Percentiles rank a stretch among this genome's conserved stretches.
Evolutionary conservation across 2,113 vertebrate genomes (phyloP).

Genomic region (Eubucco bourcierii): DNA sequence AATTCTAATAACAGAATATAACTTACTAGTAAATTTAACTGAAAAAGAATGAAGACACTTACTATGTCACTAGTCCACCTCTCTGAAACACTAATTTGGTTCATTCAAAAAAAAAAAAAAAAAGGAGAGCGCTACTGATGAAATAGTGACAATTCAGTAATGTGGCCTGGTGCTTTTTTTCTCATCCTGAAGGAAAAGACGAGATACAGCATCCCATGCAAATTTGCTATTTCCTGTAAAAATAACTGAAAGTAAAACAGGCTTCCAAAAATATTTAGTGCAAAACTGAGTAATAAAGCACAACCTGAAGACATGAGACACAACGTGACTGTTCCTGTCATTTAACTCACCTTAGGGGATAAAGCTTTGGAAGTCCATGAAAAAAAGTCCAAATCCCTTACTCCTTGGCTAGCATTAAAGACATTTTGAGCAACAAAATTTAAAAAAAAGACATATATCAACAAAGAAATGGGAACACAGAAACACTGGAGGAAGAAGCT

Average conservation of each 20-base stretch:
- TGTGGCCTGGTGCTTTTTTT: not conserved
- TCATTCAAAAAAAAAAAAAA: not conserved
- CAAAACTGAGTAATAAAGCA: constrained; percentile 20
- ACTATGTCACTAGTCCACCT: not conserved
- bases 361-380: constrained; percentile 95
- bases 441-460: constrained; percentile 90
- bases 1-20: not conserved
- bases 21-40: not conserved
- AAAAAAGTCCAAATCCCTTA: constrained; percentile 96
- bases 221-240: not conserved
- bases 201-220: not conserved
- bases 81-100: not conserved
- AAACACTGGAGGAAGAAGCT: constrained; percentile 69
- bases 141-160: not conserved
- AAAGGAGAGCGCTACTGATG: not conserved
- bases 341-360: constrained; percentile 92
- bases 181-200: not conserved
- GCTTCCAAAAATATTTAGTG: constrained; percentile 16
- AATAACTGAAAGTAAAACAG: constrained; percentile 19
- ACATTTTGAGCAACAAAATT: constrained; percentile 95
- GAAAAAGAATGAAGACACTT: not conserved
- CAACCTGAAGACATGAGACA: constrained; percentile 63
- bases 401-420: constrained; percentile 98
- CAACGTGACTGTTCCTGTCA: constrained; percentile 76
- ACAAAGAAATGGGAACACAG: constrained; percentile 77